Evolutionary conservation across 2,113 vertebrate species (phyloP).

Genomic region (Austrofundulus limnaeus): DNA sequence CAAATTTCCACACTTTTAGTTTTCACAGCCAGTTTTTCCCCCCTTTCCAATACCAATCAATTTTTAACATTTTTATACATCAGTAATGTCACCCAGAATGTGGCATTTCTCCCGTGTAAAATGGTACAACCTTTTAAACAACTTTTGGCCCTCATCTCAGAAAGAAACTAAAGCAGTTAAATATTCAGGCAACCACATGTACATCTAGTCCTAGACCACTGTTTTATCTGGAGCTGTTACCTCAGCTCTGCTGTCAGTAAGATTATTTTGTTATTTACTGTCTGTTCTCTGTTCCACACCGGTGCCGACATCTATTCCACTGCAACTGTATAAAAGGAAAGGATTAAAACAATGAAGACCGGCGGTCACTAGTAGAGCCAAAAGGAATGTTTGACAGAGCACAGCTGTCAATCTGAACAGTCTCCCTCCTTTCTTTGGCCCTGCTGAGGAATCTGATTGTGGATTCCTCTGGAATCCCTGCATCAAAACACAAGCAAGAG

Average conservation of each 20-base stretch:
- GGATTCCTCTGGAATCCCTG: conserved; percentile 70
- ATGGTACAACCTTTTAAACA: too few relatives aligned
- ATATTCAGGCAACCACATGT: too few relatives aligned
- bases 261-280: neutral
- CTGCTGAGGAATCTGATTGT: conserved; percentile 57
- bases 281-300: too few relatives aligned
- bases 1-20: too few relatives aligned
- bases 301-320: neutral
- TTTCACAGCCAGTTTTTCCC: too few relatives aligned
- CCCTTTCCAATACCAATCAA: too few relatives aligned
- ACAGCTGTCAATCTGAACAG: conserved; percentile 16
- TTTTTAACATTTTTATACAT: too few relatives aligned
- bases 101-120: too few relatives aligned
- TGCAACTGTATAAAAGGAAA: neutral
- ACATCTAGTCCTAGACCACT: too few relatives aligned
- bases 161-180: too few relatives aligned
- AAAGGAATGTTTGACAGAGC: conserved; percentile 9
- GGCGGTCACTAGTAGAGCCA: neutral
- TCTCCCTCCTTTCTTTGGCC: conserved; percentile 35
- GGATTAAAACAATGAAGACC: neutral
- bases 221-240: neutral
- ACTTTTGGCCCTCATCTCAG: too few relatives aligned
- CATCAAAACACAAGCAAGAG: conserved; percentile 24
- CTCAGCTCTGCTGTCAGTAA: neutral
- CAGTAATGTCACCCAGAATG: too few relatives aligned